Evolutionary conservation across 2,113 vertebrate species (phyloP), one percentile per base, ranked within the genome.

Genomic region (Myrmecophaga tridactyla): DNA sequence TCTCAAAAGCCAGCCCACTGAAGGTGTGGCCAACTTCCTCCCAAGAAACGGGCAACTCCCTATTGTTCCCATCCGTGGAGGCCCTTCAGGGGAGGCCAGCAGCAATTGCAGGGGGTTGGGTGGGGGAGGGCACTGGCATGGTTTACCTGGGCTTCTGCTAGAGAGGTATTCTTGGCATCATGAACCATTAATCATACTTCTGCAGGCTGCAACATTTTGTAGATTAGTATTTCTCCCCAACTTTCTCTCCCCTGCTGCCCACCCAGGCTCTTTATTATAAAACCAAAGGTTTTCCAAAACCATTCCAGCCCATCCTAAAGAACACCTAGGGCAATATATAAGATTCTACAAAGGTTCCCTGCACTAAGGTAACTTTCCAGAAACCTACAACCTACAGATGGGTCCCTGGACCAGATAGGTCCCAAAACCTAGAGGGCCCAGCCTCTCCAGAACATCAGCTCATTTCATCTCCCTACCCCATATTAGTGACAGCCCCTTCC

Each of bases 1-100:
- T 78, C 58, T 85, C 20, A 12, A 46, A 80, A 63, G 7, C 86
- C 78, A 76, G 25, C 70, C 53, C 17, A 6, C 67, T 58, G 1
- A 0, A 83, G 84, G 14, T 6, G 53, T 77, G 77, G 18, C 92
- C 97, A 86, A 60, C 53, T 60, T 72, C n/a, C 81, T 94, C 96
- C 78, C 94, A 84, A 78, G 89, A 92, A 96, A 95, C 17, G 70
- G 97, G 88, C 82, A 97, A 7, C 83, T 88, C 90, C 92, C 88
- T 84, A 6, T 69, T 72, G 96, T 76, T 92, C 82, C 78, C 46
- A 69, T 15, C 20, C 90, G 14, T 0, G 0, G 70, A 6, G 86
- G 58, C 70, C 78, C 87, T 91, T 25, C 81, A 69, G 83, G 81
- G 70, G 34, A 88, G 12, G 43, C 81, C 75, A 96, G 91, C 78